Percentiles rank a stretch among this genome's conserved stretches.
These are phyloP conservation scores for Coptotermes formosanus DNA, from an alignment of 1,140 invertebrate genomes.

Conservation along the genomic window DNA sequence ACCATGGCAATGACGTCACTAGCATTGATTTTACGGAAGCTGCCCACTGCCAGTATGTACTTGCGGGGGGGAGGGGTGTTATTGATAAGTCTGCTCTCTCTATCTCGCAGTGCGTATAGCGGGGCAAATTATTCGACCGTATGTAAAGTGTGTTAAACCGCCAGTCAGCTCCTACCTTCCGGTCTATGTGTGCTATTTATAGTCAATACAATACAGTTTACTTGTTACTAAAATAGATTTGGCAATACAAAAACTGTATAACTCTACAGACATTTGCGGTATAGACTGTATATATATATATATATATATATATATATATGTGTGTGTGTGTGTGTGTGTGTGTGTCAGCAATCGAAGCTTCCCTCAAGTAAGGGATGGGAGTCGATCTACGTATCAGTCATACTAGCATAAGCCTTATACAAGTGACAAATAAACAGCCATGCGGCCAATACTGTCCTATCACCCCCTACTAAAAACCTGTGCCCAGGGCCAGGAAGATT, in stretches of 20 bases:
- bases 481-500: slow-evolving; percentile 31
- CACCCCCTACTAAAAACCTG: slow-evolving; percentile 15
- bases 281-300: no score
- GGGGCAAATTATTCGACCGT: background rate
- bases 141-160: background rate
- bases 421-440: background rate
- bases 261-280: background rate
- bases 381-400: background rate
- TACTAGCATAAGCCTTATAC: background rate
- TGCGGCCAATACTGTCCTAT: background rate
- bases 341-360: background rate
- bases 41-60: background rate
- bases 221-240: background rate
- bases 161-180: no score
- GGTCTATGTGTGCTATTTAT: background rate
- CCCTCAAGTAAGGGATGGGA: background rate
- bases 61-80: background rate
- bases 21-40: background rate
- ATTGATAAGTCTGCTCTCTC: background rate
- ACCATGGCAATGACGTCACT: background rate
- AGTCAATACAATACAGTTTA: background rate
- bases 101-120: background rate
- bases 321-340: no score
- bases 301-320: no score
- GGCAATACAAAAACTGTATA: background rate